phyloP scores from a whole-genome alignment of 2,888 invertebrate genomes.

The Odontocerum albicorne region DNA sequence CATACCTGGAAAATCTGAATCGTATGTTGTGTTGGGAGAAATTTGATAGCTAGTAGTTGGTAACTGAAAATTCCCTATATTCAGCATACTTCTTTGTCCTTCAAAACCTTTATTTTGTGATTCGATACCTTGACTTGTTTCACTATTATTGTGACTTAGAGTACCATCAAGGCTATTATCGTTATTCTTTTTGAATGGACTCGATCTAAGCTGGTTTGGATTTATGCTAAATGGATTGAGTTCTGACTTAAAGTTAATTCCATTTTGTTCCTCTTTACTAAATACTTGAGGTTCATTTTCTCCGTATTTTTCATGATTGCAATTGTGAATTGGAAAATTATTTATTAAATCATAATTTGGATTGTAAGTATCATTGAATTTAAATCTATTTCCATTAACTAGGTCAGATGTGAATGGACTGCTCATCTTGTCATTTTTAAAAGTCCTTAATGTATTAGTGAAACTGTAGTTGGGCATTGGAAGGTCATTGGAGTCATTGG shows the following conservation, averaged over 20 bases:
- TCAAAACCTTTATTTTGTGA: constrained; percentile 15
- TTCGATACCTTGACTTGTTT: constrained; percentile 3
- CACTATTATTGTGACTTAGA: constrained; percentile 24
- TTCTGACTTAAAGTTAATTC: constrained; percentile 16
- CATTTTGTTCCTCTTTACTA: constrained; percentile 13
- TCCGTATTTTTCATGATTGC: constrained; percentile 15
- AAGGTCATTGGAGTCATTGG: constrained; percentile 52
- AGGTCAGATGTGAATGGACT: constrained; percentile 10
- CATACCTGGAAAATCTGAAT: constrained; percentile 31
- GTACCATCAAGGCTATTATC: constrained; percentile 25
- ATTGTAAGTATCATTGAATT: constrained; percentile 19
- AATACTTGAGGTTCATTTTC: constrained; percentile 17
- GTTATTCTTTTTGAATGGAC: constrained; percentile 13
- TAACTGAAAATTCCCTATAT: constrained; percentile 28
- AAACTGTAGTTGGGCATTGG: constrained; percentile 63
- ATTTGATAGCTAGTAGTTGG: constrained; percentile 25
- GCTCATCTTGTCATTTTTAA: constrained; percentile 52
- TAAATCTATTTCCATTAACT: constrained; percentile 12
- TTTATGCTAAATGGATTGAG: constrained; percentile 22
- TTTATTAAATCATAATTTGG: constrained; percentile 14
- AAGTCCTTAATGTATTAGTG: constrained; percentile 58
- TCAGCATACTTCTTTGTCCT: constrained; percentile 23
- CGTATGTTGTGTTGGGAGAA: constrained; percentile 21
- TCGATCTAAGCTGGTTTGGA: constrained; percentile 13
- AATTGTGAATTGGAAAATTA: constrained; percentile 10